These are phyloP conservation scores for Drosophila nr. medialis DNA, from an alignment of 2,888 invertebrate species.

Conservation along the genomic window DNA sequence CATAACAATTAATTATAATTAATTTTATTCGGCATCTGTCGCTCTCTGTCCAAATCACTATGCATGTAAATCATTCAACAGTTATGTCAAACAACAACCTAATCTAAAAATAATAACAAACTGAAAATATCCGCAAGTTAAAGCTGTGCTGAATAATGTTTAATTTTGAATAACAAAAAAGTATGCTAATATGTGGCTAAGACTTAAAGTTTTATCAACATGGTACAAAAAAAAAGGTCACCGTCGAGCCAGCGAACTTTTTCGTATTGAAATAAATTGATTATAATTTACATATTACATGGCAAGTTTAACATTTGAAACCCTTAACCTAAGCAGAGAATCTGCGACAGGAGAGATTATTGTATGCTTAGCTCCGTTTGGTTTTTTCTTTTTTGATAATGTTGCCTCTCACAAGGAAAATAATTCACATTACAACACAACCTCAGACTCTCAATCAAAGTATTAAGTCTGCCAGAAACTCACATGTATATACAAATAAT, in stretches of 20 bases:
- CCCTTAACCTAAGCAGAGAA: slow-evolving; percentile 14
- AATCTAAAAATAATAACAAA: slow-evolving; percentile 4
- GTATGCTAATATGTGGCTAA: background rate
- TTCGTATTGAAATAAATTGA: slow-evolving; percentile 60
- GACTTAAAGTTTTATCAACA: slow-evolving; percentile 29
- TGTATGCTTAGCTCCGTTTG: background rate
- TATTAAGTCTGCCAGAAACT: slow-evolving; percentile 21
- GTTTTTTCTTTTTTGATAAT: background rate
- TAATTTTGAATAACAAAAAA: background rate
- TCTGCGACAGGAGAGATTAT: background rate
- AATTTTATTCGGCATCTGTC: background rate
- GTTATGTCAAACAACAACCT: background rate
- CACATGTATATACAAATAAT: background rate
- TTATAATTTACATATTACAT: slow-evolving; percentile 26
- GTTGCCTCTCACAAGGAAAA: slow-evolving; percentile 5
- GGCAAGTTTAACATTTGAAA: slow-evolving; percentile 24
- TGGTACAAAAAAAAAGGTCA: slow-evolving; percentile 12
- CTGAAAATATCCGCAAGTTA: slow-evolving; percentile 46
- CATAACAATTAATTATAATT: background rate
- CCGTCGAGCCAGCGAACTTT: no score
- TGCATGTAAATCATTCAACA: background rate
- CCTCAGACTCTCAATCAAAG: slow-evolving; percentile 34
- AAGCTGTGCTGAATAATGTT: slow-evolving; percentile 44
- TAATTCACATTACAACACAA: background rate
- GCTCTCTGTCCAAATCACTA: background rate